phyloP scores from a whole-genome alignment of 2,113 vertebrate genomes.

The Rhinichthys klamathensis region DNA sequence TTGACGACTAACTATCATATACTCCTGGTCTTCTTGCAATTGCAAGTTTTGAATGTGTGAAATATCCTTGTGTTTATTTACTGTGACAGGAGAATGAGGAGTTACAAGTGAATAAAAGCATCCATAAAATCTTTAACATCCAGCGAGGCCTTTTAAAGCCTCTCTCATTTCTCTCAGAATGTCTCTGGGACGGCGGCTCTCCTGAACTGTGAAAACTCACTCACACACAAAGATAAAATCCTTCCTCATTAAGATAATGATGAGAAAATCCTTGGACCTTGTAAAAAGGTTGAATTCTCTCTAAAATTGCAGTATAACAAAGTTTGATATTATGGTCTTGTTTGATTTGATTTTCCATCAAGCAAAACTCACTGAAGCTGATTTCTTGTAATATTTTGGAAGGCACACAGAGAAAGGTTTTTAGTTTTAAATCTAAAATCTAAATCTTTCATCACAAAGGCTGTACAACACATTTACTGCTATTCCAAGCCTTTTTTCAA shows the following conservation, averaged over 20 bases:
- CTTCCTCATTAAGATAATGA: neutral
- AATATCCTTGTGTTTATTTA: slow-evolving; percentile 54
- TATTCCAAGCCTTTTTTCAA: neutral
- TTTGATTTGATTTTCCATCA: slow-evolving; percentile 2
- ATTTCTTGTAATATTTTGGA: neutral
- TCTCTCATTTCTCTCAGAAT: slow-evolving; percentile 5
- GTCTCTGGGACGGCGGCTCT: too few species aligned
- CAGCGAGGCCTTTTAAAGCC: slow-evolving; percentile 23
- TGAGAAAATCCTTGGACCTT: neutral
- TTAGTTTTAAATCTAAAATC: neutral
- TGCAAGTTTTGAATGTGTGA: slow-evolving; percentile 35
- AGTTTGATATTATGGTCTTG: neutral
- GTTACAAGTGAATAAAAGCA: slow-evolving; percentile 43
- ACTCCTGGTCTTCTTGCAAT: too few species aligned
- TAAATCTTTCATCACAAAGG: slow-evolving; percentile 8
- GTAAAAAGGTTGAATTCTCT: neutral
- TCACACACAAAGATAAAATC: neutral
- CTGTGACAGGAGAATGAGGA: slow-evolving; percentile 30
- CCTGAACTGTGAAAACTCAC: neutral
- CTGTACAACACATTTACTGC: slow-evolving; percentile 5
- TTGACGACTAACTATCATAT: neutral
- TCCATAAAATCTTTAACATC: slow-evolving; percentile 44
- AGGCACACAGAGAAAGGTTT: neutral
- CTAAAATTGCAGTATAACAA: neutral
- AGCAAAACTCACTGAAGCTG: neutral